Evolutionary conservation across 30 jellyfish, hydroid and myxozoan genomes (phyloP).

Genomic region (Mastigias papua): DNA sequence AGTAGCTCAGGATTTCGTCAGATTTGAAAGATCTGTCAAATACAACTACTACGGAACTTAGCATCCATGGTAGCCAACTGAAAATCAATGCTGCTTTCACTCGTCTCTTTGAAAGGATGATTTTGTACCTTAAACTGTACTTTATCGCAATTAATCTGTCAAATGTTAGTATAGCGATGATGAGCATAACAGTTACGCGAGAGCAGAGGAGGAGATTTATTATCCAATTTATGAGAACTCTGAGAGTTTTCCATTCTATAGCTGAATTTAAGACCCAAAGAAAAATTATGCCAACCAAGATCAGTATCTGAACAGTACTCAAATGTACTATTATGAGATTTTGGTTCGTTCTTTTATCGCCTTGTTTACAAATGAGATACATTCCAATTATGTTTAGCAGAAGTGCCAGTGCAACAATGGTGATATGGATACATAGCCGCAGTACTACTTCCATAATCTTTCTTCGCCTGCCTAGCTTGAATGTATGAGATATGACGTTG

Average conservation of each 20-base stretch:
- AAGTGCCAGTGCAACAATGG: too few species aligned
- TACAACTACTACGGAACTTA: neutral
- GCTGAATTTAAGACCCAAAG: neutral
- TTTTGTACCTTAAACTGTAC: neutral
- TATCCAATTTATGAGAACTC: too few species aligned
- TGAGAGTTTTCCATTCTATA: neutral
- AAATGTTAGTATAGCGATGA: neutral
- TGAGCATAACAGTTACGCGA: neutral
- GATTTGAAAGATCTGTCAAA: neutral
- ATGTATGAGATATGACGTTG: too few species aligned
- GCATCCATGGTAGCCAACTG: conserved; percentile 3
- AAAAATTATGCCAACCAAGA: neutral
- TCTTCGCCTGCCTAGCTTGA: too few species aligned
- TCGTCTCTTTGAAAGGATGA: neutral
- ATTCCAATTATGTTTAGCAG: neutral
- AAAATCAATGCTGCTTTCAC: neutral
- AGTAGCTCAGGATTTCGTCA: neutral
- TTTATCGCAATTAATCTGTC: conserved; percentile 9
- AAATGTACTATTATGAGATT: neutral
- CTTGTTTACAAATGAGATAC: neutral
- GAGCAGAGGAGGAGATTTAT: too few species aligned
- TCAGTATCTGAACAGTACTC: neutral
- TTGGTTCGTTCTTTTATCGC: neutral
- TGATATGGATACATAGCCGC: too few species aligned
- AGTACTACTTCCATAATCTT: too few species aligned